Evolutionary conservation across 2,888 invertebrate genomes (phyloP).

Genomic region (Machimus atricapillus): DNA sequence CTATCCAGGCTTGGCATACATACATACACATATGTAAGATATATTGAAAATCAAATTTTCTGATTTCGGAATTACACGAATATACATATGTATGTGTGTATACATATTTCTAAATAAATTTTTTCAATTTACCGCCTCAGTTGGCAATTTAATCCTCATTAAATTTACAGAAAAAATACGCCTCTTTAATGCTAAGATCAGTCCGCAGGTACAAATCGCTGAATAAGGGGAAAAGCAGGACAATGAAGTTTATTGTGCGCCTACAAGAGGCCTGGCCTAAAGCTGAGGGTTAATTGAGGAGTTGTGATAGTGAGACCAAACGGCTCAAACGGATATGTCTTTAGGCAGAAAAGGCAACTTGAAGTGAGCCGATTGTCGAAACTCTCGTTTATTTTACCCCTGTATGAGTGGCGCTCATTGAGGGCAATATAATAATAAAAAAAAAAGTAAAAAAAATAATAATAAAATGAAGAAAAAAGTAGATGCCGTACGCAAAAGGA

Average conservation of each 20-base stretch:
- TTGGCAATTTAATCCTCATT: background rate
- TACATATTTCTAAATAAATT: background rate
- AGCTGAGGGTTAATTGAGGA: conserved; percentile 32
- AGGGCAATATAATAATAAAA: conserved; percentile 7
- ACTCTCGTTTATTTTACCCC: conserved; percentile 27
- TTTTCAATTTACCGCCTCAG: background rate
- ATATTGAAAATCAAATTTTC: too few species aligned
- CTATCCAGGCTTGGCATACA: background rate
- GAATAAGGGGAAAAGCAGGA: conserved; percentile 8
- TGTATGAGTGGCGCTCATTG: background rate
- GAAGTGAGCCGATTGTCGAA: conserved; percentile 33
- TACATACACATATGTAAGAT: too few species aligned
- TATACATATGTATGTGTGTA: too few species aligned
- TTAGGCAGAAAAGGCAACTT: conserved; percentile 34
- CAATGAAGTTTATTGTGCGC: conserved; percentile 18
- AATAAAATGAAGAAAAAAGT: background rate
- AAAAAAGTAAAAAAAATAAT: too few species aligned
- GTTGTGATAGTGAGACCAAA: background rate
- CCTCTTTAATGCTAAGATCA: background rate
- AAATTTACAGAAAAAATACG: background rate
- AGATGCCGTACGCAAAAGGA: background rate
- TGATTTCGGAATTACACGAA: too few species aligned
- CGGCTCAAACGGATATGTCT: conserved; percentile 18
- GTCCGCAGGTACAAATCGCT: background rate
- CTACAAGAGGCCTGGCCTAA: conserved; percentile 25